Conservation (phyloP, 2,888 invertebrate species). For the Girardia tigrina region DNA sequence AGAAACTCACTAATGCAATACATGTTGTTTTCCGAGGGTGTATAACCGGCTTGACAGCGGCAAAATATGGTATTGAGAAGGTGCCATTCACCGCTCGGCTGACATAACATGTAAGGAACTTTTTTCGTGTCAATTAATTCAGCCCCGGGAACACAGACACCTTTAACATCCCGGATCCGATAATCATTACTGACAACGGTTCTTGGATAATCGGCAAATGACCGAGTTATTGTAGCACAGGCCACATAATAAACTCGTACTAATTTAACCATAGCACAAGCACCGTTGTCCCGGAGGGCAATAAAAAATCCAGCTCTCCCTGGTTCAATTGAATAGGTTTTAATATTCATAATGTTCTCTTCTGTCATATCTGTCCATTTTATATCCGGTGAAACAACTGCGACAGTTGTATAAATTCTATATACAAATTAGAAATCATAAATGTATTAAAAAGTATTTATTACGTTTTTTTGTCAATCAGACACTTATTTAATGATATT, state of each 20-base stretch:
- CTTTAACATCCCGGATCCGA: constrained; percentile 77
- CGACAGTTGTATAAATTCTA: neutral
- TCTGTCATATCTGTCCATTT: constrained; percentile 4
- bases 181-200: constrained; percentile 80
- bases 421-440: no score
- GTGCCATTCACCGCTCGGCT: constrained; percentile 90
- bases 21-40: neutral
- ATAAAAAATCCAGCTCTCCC: constrained; percentile 69
- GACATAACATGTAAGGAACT: constrained; percentile 55
- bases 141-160: constrained; percentile 62
- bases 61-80: constrained; percentile 48
- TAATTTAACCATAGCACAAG: constrained; percentile 84
- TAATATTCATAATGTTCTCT: neutral
- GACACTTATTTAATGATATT: no score
- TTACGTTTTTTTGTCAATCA: no score
- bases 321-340: neutral
- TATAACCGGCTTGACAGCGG: constrained; percentile 24
- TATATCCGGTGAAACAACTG: neutral
- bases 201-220: constrained; percentile 71
- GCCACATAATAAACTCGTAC: constrained; percentile 82
- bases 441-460: no score
- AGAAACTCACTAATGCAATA: neutral
- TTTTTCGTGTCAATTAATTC: constrained; percentile 39
- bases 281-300: constrained; percentile 91
- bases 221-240: constrained; percentile 75